Base-by-base conservation (phyloP, 2,113 vertebrate genomes). In the Pedetes capensis region DNA sequence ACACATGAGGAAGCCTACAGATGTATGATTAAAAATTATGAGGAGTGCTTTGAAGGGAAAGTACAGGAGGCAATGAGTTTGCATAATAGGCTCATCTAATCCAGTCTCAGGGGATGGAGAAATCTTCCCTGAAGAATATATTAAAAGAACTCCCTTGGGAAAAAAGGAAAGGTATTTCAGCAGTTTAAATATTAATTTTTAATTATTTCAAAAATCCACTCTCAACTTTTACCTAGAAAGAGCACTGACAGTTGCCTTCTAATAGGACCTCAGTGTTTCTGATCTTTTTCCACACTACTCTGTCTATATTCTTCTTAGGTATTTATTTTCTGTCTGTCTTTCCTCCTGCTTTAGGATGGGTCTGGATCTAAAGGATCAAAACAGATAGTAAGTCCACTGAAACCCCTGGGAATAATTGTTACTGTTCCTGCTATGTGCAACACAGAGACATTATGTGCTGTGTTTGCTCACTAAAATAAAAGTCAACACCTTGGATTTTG, bases 161-260 rank as follows among this genome's bases (percentile, higher is more conserved):
- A 14, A 53, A 32, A 42, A 83, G 23, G 17, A 8, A n/a, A 61
- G 87, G 5, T 68, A 92, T 95, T 93, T 96, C 27, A 94, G 18
- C 7, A 59, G 74, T 69, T 96, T 82, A 64, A 90, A 75, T 84
- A 79, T 94, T 94, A 86, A 80, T 83, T 94, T 97, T 95, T 76
- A 94, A 89, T 96, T 91, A 94, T 89, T 47, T 82, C 1, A 81
- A 84, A 96, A 71, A 80, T 72, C 37, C 7, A n/a, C 25, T 90
- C 25, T 90, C 76, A 59, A 22, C 57, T 93, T 92, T 89, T 42
- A 71, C 59, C 4, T 61, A 80, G 75, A 64, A 49, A 93, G 66
- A 87, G 37, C 71, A 83, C 55, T 32, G 37, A 42, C 6, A 22
- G 66, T 69, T 93, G 29, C 29, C 34, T 89, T 57, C 57, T 29